A percentile compares a stretch with the other conserved stretches of the same genome.
Evolutionary conservation across 2,797 vertebrate genomes (phyloP).

Genomic region (Capromys pilorides): DNA sequence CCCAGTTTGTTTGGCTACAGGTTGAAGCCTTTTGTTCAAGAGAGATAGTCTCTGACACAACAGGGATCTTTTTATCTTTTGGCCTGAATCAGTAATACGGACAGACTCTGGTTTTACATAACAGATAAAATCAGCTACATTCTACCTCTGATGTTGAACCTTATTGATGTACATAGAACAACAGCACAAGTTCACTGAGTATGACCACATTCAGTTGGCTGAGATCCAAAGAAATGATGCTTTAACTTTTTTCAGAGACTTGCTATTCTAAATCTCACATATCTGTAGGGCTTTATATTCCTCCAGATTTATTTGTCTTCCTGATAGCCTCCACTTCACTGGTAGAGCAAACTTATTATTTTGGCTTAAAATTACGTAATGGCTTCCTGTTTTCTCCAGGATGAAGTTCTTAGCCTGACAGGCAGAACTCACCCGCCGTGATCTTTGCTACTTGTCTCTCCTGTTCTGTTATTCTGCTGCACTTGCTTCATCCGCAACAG

Average conservation of each 20-base stretch:
- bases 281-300: background rate
- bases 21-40: no score
- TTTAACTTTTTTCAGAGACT: background rate
- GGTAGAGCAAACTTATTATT: background rate
- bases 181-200: background rate
- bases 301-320: background rate
- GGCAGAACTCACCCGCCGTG: background rate
- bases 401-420: background rate
- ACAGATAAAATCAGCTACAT: background rate
- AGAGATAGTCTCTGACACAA: no score
- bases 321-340: background rate
- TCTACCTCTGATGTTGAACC: no score
- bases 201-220: rapidly evolving
- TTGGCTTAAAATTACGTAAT: background rate
- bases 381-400: background rate
- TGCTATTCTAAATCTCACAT: background rate
- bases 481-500: background rate
- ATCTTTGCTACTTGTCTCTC: background rate
- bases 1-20: no score
- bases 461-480: no score
- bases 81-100: background rate
- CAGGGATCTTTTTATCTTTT: background rate
- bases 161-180: background rate
- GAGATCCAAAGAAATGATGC: background rate
- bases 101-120: background rate